Conservation (phyloP, 2,113 vertebrate species). For the Crocuta crocuta region DNA sequence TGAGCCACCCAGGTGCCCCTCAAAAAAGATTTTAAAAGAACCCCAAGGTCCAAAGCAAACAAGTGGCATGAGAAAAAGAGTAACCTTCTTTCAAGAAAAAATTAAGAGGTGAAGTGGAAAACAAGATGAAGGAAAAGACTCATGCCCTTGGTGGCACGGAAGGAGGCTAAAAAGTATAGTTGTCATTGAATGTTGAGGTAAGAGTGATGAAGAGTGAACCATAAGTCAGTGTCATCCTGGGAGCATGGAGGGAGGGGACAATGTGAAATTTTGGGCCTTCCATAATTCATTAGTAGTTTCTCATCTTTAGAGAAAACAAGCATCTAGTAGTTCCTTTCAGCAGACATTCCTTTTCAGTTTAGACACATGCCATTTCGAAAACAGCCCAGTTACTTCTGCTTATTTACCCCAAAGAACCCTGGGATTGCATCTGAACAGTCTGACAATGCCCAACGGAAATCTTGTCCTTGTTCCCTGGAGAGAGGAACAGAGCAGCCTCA, state of each 20-base stretch:
- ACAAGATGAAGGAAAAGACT: background rate
- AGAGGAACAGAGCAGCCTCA: background rate
- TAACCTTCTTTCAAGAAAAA: background rate
- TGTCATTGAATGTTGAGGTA: background rate
- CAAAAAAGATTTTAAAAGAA: background rate
- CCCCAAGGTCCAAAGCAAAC: slow-evolving; percentile 20
- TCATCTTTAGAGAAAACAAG: background rate
- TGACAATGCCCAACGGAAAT: background rate
- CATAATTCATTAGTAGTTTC: background rate
- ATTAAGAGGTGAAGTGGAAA: background rate
- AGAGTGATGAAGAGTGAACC: background rate
- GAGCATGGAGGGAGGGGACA: background rate
- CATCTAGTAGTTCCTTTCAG: background rate
- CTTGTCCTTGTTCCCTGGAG: background rate
- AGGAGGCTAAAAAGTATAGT: background rate
- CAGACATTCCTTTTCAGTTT: slow-evolving; percentile 5
- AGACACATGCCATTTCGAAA: background rate
- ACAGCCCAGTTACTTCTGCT: background rate
- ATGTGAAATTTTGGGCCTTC: background rate
- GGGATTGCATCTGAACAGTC: background rate
- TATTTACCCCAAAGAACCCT: background rate
- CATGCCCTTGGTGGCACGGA: background rate
- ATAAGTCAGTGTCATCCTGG: background rate
- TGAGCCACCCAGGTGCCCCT: no score
- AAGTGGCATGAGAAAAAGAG: background rate